Evolutionary conservation across 2,888 invertebrate species (phyloP).

Genomic region (Zootermopsis nevadensis): DNA sequence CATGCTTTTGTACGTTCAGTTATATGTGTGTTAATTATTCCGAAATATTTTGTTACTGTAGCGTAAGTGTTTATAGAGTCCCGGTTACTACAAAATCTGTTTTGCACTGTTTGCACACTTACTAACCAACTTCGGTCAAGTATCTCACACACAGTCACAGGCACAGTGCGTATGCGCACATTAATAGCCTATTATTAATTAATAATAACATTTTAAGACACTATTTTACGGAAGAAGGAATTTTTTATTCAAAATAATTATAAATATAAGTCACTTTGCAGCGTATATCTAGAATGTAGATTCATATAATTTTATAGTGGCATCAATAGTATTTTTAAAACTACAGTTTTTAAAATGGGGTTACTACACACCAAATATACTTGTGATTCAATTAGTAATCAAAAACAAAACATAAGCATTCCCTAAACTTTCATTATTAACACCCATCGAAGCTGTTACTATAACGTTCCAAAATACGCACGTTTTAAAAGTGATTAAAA

Average conservation of each 20-base stretch:
- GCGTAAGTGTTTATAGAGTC: not conserved
- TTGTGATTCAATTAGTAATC: conserved; percentile 15
- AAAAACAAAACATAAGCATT: not conserved
- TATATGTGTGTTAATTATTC: not conserved
- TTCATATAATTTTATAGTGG: not conserved
- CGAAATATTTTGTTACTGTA: not conserved
- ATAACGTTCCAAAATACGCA: too few relatives aligned
- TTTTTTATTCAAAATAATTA: not conserved
- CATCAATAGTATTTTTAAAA: not conserved
- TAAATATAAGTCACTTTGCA: not conserved
- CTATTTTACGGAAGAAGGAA: not conserved
- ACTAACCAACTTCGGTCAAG: not conserved
- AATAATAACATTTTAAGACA: not conserved
- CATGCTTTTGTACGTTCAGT: not conserved
- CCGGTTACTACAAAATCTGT: not conserved
- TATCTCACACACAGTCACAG: not conserved
- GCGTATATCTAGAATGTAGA: not conserved
- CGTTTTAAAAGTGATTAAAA: too few relatives aligned
- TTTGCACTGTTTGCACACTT: conserved; percentile 1
- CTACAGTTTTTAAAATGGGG: not conserved
- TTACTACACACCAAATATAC: not conserved
- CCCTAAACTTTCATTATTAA: not conserved
- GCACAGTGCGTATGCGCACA: not conserved
- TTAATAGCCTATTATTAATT: too few relatives aligned
- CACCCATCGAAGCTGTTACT: too few relatives aligned